Evolutionary conservation across 1,140 invertebrate genomes (phyloP).

Genomic region (Ips nitidus): DNA sequence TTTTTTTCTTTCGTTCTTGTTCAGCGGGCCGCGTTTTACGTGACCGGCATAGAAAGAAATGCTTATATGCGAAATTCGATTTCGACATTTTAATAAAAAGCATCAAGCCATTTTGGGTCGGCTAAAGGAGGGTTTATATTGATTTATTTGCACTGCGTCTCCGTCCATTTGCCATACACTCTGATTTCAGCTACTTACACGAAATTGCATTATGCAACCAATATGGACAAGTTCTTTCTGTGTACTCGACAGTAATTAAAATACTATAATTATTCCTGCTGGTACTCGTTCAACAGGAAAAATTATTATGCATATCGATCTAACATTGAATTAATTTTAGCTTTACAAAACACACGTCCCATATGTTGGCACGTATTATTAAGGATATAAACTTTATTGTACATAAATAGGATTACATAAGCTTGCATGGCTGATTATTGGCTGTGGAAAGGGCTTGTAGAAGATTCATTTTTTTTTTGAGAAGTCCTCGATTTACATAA

Average conservation of each 20-base stretch:
- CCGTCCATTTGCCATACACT: background rate
- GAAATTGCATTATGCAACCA: too few species aligned
- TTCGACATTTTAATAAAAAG: constrained; percentile 18
- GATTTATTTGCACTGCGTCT: constrained; percentile 17
- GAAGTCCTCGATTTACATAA: constrained; percentile 16
- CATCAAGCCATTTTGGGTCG: constrained; percentile 10
- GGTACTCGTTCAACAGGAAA: too few species aligned
- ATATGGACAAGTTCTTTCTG: too few species aligned
- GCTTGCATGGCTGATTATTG: background rate
- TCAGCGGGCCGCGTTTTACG: constrained; percentile 4
- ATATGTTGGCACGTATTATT: too few species aligned
- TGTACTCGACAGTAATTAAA: too few species aligned
- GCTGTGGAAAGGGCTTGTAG: constrained; percentile 1
- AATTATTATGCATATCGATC: too few species aligned
- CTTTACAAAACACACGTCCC: too few species aligned
- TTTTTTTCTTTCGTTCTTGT: constrained; percentile 14
- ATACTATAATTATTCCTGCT: too few species aligned
- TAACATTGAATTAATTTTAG: too few species aligned
- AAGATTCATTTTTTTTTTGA: constrained; percentile 7
- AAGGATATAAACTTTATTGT: too few species aligned
- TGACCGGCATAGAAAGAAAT: constrained; percentile 11
- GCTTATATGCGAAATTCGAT: constrained; percentile 13
- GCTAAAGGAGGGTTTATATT: constrained; percentile 20
- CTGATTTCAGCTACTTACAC: too few species aligned
- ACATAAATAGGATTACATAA: too few species aligned